These are phyloP conservation scores for Pterocles orientalis DNA, from an alignment of 2,113 vertebrate species.

Conservation along the genomic window DNA sequence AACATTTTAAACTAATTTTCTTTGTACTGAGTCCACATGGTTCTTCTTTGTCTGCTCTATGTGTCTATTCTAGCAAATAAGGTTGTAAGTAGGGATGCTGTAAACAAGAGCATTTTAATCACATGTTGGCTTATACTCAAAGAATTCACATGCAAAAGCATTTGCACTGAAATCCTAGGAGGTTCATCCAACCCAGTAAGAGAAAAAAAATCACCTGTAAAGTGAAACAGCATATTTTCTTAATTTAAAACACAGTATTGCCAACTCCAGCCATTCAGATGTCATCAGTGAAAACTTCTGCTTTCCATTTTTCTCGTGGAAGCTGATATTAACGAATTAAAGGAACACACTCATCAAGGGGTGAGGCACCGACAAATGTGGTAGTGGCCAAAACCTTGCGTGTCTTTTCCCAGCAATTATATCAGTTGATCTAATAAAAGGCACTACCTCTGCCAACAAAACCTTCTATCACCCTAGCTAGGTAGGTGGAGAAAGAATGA, in stretches of 20 bases:
- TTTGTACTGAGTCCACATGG: neutral
- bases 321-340: neutral
- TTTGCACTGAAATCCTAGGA: neutral
- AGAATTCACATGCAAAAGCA: neutral
- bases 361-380: neutral
- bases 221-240: neutral
- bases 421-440: neutral
- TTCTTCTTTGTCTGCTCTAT: neutral
- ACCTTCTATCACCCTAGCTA: neutral
- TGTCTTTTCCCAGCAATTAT: neutral
- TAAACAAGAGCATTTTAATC: conserved; percentile 17
- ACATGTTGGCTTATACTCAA: neutral
- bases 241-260: neutral
- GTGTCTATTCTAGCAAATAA: neutral
- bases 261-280: neutral
- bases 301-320: neutral
- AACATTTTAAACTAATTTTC: neutral
- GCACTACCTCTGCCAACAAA: neutral
- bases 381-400: neutral
- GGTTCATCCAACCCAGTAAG: neutral
- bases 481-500: neutral
- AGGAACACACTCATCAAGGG: neutral
- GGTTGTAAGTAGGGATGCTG: neutral
- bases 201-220: neutral
- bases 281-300: neutral